Base-by-base conservation (phyloP, 2,797 vertebrate species). In the Cottoperca gobio region DNA sequence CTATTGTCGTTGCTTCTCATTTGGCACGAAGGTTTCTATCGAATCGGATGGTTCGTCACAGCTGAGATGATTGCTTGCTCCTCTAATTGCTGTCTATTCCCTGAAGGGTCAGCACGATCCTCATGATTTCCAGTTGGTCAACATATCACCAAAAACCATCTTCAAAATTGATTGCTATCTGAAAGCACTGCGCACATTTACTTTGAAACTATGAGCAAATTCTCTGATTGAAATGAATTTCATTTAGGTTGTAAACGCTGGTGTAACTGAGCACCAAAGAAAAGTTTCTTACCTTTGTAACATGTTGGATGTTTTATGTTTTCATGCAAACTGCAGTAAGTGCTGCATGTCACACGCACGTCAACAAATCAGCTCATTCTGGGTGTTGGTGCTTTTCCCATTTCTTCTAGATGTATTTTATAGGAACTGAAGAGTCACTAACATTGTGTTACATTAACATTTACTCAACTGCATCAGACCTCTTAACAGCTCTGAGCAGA, bases 381-480 rank as follows among this genome's bases (percentile, higher is more conserved):
- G 50, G 58, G 21, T 57, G 33, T 45, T 60, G 13, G 59, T 60
- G 64, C 52, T 71, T 42, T 43, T 58, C 23, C 45, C 50, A 31
- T 28, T 68, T 28, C 28, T 57, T 50, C 28, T 17, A 39, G 21
- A 42, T 50, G 13, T 14, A 21, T 17, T 75, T 53, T 16, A 10
- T 66, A 40, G 2, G 5, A n/a, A 68, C 8, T 40, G n/a, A 59
- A 52, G 57, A 59, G 39, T 40, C 37, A 21, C 48, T 48, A 10
- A 64, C 39, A 58, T 28, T 79, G 63, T 59, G 24, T 86, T 80
- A 19, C 40, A 65, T 75, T 75, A 79, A 61, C 40, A 68, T 46
- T 60, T 33, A 42, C 55, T 76, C 52, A 42, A 28, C 46, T 31
- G 55, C 60, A 58, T 76, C 52, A 73, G 65, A 65, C 43, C 53